These are phyloP conservation scores for Diachasmimorpha longicaudata DNA, from an alignment of 1,140 invertebrate genomes.

Conservation along the genomic window DNA sequence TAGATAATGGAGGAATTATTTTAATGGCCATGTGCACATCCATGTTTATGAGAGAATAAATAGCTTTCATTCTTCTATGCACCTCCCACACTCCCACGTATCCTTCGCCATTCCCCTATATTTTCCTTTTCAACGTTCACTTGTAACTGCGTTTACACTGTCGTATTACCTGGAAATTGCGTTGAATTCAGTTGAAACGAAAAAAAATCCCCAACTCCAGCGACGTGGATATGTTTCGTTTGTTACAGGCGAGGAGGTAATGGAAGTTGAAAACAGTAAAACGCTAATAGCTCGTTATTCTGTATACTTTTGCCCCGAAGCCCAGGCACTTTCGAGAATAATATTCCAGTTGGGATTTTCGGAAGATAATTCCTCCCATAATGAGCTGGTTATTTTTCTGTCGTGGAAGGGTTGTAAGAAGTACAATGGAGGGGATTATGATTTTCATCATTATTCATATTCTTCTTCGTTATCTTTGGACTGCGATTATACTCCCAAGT, in stretches of 20 bases:
- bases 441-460: background rate
- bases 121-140: background rate
- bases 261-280: background rate
- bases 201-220: background rate
- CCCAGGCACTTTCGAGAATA: background rate
- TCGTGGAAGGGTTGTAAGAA: background rate
- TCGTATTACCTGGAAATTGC: background rate
- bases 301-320: background rate
- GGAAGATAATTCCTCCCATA: background rate
- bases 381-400: background rate
- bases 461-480: background rate
- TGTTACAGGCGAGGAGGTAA: background rate
- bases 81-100: no score
- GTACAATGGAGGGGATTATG: background rate
- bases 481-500: no score
- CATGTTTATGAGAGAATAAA: no score
- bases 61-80: no score
- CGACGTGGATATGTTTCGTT: background rate
- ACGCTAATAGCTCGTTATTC: background rate
- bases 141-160: background rate
- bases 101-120: background rate
- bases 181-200: background rate
- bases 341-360: background rate
- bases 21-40: no score
- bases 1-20: no score